phyloP scores from a whole-genome alignment of 2,797 vertebrate species.

The Pipistrellus kuhlii region DNA sequence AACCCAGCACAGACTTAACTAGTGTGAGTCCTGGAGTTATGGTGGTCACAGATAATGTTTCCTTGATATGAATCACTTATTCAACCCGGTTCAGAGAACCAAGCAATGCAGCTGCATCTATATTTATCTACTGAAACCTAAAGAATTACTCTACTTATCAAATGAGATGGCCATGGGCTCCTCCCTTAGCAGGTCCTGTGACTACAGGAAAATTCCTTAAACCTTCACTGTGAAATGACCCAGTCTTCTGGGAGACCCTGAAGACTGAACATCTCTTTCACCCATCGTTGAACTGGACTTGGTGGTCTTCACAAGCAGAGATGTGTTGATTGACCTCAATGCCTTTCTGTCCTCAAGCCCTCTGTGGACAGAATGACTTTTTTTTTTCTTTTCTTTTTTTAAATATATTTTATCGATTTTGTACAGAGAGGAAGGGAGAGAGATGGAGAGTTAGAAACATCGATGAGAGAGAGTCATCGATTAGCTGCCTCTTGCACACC shows the following conservation, averaged over 20 bases:
- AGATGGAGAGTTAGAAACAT: too few species aligned
- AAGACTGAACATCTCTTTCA: neutral
- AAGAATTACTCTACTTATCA: constrained; percentile 19
- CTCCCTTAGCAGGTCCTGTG: neutral
- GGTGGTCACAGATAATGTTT: constrained; percentile 41
- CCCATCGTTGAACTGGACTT: neutral
- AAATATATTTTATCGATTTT: too few species aligned
- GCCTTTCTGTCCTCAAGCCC: neutral
- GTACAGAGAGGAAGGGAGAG: too few species aligned
- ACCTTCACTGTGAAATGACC: neutral
- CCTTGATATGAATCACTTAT: constrained; percentile 60
- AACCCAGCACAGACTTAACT: constrained; percentile 23
- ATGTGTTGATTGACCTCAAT: neutral
- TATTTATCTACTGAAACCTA: constrained; percentile 50
- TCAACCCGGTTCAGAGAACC: constrained; percentile 48
- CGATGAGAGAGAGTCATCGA: too few species aligned
- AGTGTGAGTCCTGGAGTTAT: neutral
- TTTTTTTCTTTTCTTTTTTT: too few species aligned
- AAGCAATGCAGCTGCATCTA: neutral
- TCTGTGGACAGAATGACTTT: neutral
- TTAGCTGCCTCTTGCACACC: too few species aligned
- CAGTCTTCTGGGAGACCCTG: neutral
- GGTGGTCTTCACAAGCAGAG: neutral
- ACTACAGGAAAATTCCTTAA: neutral
- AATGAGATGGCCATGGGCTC: neutral